Percentiles rank a stretch among this genome's conserved stretches.
These are phyloP conservation scores for Pollachius pollachius DNA, from an alignment of 2,113 vertebrate genomes.

Conservation along the genomic window DNA sequence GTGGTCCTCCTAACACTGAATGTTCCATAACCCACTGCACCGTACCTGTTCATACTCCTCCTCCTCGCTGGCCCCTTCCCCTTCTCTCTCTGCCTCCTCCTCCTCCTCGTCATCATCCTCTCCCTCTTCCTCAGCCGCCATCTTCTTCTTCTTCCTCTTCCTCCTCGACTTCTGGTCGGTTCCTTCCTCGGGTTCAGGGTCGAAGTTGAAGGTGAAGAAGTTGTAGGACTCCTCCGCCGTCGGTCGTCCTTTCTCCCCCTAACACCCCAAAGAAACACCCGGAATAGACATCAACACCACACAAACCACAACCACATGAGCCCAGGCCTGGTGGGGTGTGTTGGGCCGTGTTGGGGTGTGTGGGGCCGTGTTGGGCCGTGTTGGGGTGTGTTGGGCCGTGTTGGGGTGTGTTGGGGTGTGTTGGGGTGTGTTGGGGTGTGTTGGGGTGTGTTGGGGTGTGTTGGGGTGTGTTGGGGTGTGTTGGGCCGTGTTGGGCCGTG, in stretches of 20 bases:
- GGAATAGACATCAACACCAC: background rate
- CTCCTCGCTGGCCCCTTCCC: conserved; percentile 45
- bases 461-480: too few relatives aligned
- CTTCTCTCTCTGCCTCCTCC: conserved; percentile 34
- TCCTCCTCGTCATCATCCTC: conserved; percentile 56
- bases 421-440: too few relatives aligned
- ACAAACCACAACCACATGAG: too few relatives aligned
- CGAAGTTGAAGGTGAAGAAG: conserved; percentile 93
- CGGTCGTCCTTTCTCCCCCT: conserved; percentile 75
- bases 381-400: too few relatives aligned
- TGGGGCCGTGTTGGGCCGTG: too few relatives aligned
- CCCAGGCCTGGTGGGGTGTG: background rate
- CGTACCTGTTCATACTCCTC: conserved; percentile 49
- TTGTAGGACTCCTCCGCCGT: conserved; percentile 85
- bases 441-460: too few relatives aligned
- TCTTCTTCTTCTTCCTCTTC: conserved; percentile 25
- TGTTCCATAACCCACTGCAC: background rate
- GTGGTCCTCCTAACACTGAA: too few relatives aligned
- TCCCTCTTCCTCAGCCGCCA: conserved; percentile 50
- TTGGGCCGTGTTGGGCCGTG: too few relatives aligned
- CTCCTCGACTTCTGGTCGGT: conserved; percentile 39
- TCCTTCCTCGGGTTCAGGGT: conserved; percentile 69
- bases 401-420: too few relatives aligned
- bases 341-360: background rate
- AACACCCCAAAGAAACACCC: conserved; percentile 5